Evolutionary conservation across 2,113 vertebrate species (phyloP).

Genomic region (Cairina moschata): DNA sequence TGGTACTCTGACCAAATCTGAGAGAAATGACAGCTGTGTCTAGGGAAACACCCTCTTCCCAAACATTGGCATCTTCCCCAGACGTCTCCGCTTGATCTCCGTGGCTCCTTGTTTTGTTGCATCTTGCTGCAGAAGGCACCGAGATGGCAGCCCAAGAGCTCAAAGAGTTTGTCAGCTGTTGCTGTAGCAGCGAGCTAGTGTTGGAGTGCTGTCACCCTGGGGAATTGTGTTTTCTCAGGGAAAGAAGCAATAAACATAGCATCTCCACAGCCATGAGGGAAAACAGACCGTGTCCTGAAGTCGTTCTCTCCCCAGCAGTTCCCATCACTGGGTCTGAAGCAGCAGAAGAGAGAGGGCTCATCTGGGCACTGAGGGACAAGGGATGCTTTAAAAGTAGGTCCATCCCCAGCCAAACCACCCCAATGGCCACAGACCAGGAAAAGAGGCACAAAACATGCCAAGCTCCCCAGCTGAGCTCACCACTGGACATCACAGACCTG

Average conservation of each 20-base stretch:
- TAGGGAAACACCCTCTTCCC: neutral
- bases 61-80: neutral
- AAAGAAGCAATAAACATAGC: slow-evolving; percentile 14
- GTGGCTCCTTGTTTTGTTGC: neutral
- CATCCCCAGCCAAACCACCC: neutral
- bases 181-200: neutral
- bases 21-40: neutral
- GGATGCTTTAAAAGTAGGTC: neutral
- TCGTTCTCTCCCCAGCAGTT: neutral
- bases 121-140: neutral
- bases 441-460: neutral
- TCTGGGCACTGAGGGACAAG: rapidly evolving
- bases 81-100: neutral
- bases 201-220: neutral
- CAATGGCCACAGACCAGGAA: neutral
- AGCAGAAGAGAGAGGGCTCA: neutral
- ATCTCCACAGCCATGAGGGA: neutral
- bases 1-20: neutral
- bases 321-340: neutral
- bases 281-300: neutral
- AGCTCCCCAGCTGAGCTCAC: neutral
- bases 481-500: neutral
- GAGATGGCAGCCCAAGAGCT: neutral
- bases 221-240: neutral
- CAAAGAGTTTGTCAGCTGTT: neutral